Conservation (phyloP, 1,140 invertebrate genomes). For the Papilio glaucus region DNA sequence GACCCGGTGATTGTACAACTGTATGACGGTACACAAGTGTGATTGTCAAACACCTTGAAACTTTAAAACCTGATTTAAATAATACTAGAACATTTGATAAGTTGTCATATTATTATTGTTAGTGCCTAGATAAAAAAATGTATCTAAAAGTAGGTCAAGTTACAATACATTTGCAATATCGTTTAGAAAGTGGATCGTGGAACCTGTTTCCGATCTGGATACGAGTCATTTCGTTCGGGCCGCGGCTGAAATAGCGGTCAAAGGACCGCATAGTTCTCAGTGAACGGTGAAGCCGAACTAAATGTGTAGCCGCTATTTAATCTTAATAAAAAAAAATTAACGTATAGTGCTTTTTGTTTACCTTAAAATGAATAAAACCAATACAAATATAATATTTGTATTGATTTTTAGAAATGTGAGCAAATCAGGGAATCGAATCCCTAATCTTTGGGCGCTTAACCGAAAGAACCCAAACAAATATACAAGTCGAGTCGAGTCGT, state of each 20-base stretch:
- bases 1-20: not conserved
- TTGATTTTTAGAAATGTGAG: no score
- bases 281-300: not conserved
- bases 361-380: no score
- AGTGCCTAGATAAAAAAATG: slow-evolving; percentile 48
- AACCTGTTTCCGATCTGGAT: slow-evolving; percentile 55
- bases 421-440: no score
- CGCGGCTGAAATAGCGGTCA: slow-evolving; percentile 33
- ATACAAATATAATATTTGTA: no score
- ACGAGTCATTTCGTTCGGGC: slow-evolving; percentile 39
- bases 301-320: not conserved
- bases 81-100: slow-evolving; percentile 8
- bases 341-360: no score
- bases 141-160: slow-evolving; percentile 59
- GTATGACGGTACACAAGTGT: slow-evolving; percentile 7
- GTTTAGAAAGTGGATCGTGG: slow-evolving; percentile 61
- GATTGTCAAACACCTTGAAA: slow-evolving; percentile 19
- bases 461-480: no score
- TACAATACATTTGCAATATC: slow-evolving; percentile 57
- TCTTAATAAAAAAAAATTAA: no score
- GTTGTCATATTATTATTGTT: slow-evolving; percentile 10
- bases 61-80: not conserved
- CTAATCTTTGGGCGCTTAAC: no score
- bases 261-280: slow-evolving; percentile 3
- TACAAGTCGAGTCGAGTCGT: no score